Base-by-base conservation (phyloP, 2,113 vertebrate species). In the Bettongia penicillata region DNA sequence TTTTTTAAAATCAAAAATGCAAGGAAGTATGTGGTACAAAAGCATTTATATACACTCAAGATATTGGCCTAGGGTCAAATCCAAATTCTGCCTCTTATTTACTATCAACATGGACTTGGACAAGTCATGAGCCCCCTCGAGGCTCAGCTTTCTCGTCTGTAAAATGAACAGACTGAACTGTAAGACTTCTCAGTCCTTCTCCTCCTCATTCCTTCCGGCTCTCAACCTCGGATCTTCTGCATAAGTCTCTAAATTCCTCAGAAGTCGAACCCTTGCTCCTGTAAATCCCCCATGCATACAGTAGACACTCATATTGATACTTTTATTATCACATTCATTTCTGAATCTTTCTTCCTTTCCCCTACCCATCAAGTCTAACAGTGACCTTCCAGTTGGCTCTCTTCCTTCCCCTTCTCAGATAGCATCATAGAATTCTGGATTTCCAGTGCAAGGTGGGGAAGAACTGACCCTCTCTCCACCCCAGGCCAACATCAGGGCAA, bases 61-160 rank as follows among this genome's bases (percentile, higher is more conserved):
- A 90, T 2, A 91, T 3, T 31, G 6, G 89, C 8, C 47, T 89
- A 3, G 24, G 53, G 49, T 95, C 14, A 93, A 93, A 93, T 68
- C 3, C 14, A 94, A 57, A 93, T 92, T 91, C 48, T 91, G 53
- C 92, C 93, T 23, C 26, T 84, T 77, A 5, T 5, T 68, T 43
- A 95, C 7, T 61, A 93, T 93, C 50, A 49, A 25, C 90, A 50
- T 91, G 28, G 94, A 11, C 16, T 2, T 94, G 57, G 90, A 8
- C 5, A 96, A 94, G 24, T 61, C 14, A 6, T 22, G 14, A 95
- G 84, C 10, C 48, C 91, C 31, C 37, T 24, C 0, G 2, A 91
- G 28, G 14, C 92, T 95, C 24, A 91, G 22, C 96, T 92, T 91
- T 49, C 55, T 26, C 19, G 51, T 90, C 49, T 94, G 92, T 51